phyloP scores from a whole-genome alignment of 2,888 invertebrate species.

The Epirrhoe alternata region DNA sequence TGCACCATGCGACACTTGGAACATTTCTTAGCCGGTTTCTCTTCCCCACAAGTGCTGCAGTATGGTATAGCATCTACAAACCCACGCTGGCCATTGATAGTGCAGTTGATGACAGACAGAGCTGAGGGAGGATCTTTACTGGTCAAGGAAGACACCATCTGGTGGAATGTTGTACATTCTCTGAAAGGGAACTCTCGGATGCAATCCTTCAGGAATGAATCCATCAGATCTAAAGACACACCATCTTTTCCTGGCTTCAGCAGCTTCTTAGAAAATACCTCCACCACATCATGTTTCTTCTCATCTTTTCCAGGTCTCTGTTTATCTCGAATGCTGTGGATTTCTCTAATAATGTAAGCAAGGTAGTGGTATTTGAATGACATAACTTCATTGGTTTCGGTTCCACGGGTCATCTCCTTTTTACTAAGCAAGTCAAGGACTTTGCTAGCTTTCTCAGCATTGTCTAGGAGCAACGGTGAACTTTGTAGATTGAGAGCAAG shows the following conservation, averaged over 20 bases:
- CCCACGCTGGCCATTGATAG: slow-evolving; percentile 95
- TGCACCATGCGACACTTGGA: slow-evolving; percentile 96
- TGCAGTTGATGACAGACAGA: slow-evolving; percentile 89
- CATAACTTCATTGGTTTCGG: slow-evolving; percentile 95
- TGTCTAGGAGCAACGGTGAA: slow-evolving; percentile 88
- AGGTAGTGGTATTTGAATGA: slow-evolving; percentile 95
- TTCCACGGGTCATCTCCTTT: slow-evolving; percentile 92
- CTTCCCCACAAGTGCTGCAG: slow-evolving; percentile 95
- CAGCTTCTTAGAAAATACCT: slow-evolving; percentile 90
- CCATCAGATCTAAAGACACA: slow-evolving; percentile 87
- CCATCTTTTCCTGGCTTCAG: slow-evolving; percentile 91
- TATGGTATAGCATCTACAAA: slow-evolving; percentile 88
- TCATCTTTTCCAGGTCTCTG: slow-evolving; percentile 85
- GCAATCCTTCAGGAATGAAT: slow-evolving; percentile 92
- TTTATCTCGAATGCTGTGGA: slow-evolving; percentile 88
- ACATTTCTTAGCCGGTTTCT: slow-evolving; percentile 96
- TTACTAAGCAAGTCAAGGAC: slow-evolving; percentile 94
- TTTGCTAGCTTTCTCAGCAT: slow-evolving; percentile 90
- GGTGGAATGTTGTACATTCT: slow-evolving; percentile 95
- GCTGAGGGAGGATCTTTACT: slow-evolving; percentile 90
- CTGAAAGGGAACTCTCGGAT: slow-evolving; percentile 95
- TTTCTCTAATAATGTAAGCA: slow-evolving; percentile 89
- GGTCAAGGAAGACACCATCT: slow-evolving; percentile 91
- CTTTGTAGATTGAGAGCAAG: slow-evolving; percentile 92
- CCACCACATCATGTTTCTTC: slow-evolving; percentile 88